A percentile compares a stretch with the other conserved stretches of the same genome.
Conservation (phyloP, 2,797 vertebrate species). For the Lagodon rhomboides region DNA sequence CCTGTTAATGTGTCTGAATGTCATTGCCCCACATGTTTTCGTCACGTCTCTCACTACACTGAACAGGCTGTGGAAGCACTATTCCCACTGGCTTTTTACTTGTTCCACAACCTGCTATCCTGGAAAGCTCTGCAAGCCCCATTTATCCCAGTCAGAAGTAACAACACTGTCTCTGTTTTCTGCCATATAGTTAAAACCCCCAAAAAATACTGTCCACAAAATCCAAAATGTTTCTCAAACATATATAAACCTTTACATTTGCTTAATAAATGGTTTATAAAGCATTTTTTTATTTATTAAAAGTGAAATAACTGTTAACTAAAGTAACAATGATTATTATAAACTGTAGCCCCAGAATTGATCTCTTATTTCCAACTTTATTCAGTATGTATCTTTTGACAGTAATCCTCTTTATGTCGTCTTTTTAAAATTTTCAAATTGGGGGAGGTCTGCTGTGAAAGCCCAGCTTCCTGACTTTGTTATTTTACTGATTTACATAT, state of each 20-base stretch:
- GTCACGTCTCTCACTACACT: conserved; percentile 3
- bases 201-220: neutral
- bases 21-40: conserved; percentile 11
- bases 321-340: no score
- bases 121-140: neutral
- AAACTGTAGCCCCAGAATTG: no score
- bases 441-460: neutral
- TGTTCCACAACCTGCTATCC: conserved; percentile 11
- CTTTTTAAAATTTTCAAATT: neutral
- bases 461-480: neutral
- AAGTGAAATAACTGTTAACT: no score
- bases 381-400: no score
- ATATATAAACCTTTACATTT: no score
- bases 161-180: neutral
- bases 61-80: neutral
- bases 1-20: conserved; percentile 12
- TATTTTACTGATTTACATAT: neutral
- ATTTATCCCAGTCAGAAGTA: no score
- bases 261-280: no score
- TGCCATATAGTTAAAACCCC: neutral
- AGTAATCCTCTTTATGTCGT: neutral
- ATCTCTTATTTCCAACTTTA: no score
- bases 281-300: no score
- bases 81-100: conserved; percentile 6
- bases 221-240: no score